Evolutionary conservation across 2,113 vertebrate genomes (phyloP).

Genomic region (Condylura cristata): DNA sequence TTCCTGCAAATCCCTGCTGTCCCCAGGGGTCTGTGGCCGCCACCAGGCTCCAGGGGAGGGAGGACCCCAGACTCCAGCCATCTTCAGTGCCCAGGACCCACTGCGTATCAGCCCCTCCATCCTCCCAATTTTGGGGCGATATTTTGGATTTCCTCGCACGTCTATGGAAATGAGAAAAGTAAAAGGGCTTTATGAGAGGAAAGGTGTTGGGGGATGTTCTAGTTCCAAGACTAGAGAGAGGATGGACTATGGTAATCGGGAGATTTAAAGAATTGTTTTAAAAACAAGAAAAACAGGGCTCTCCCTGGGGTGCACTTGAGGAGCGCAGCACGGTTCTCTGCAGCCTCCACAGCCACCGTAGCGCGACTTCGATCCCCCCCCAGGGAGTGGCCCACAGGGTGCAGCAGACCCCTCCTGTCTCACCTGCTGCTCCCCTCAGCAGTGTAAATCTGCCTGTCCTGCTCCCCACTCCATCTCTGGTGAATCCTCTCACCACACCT

Average conservation of each 20-base stretch:
- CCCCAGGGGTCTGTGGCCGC: background rate
- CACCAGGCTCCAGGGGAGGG: accelerated
- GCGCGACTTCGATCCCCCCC: too few relatives aligned
- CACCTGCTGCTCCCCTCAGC: too few relatives aligned
- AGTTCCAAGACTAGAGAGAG: background rate
- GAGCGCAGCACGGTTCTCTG: too few relatives aligned
- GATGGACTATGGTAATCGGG: background rate
- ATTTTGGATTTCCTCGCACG: background rate
- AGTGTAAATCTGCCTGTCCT: too few relatives aligned
- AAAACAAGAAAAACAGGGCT: background rate
- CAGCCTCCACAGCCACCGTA: too few relatives aligned
- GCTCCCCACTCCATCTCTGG: too few relatives aligned
- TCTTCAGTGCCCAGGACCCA: background rate
- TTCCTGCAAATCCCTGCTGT: accelerated
- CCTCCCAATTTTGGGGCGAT: background rate
- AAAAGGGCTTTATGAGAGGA: background rate
- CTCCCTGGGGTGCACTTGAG: too few relatives aligned
- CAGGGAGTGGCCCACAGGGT: too few relatives aligned
- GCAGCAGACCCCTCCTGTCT: too few relatives aligned
- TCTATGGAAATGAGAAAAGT: background rate
- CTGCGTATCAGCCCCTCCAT: accelerated
- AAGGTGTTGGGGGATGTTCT: too few relatives aligned
- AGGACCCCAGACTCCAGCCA: background rate
- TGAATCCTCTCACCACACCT: too few relatives aligned
- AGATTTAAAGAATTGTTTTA: background rate